Evolutionary conservation across 2,888 invertebrate species (phyloP).

Genomic region (Epicampocera succincta): DNA sequence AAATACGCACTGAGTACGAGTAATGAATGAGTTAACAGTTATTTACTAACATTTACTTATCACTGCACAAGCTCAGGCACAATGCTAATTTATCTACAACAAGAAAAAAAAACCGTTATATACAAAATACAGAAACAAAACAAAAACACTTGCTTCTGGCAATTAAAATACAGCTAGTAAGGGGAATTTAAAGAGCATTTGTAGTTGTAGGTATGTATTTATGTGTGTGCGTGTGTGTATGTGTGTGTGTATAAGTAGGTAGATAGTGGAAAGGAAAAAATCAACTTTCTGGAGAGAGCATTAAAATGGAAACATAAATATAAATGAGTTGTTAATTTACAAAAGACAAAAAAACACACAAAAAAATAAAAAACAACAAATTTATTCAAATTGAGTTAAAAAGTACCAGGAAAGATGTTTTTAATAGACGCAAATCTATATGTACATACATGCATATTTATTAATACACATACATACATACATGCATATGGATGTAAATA

Average conservation of each 20-base stretch:
- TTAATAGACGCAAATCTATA: no score
- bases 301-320: neutral
- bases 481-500: no score
- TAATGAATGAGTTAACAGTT: conserved; percentile 33
- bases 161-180: neutral
- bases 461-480: no score
- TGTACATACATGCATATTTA: no score
- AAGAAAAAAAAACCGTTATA: conserved; percentile 1
- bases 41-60: conserved; percentile 17
- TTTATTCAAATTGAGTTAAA: neutral
- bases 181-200: conserved; percentile 35
- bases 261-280: neutral
- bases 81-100: conserved; percentile 23
- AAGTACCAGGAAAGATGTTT: no score
- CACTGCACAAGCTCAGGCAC: neutral
- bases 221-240: no score
- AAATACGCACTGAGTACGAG: neutral
- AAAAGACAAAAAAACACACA: neutral
- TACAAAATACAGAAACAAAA: neutral
- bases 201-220: no score
- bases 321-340: conserved; percentile 26
- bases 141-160: neutral
- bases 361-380: neutral
- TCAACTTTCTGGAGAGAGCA: conserved; percentile 5
- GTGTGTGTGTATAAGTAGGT: no score